Evolutionary conservation across 2,888 invertebrate species (phyloP), one percentile per base, ranked within the genome.

Genomic region (Dromius quadrimaculatus): DNA sequence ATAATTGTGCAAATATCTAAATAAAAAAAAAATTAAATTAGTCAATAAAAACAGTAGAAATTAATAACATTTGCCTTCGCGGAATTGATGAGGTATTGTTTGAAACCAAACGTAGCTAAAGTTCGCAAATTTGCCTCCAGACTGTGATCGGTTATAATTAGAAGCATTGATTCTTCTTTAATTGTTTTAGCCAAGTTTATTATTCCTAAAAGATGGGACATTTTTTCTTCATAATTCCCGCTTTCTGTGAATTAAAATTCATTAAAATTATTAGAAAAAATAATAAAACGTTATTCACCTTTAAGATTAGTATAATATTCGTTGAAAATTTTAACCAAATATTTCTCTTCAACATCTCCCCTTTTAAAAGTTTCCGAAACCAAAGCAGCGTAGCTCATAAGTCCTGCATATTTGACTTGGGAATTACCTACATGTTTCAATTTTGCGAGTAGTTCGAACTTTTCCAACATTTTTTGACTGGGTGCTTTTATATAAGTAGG

Each of bases 311-410:
- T 19, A 36, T 36, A 8, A 19, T 22, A n/a, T 47, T 22, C 23
- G 22, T 22, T 4, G 5, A 47, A n/a, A 11, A 9, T 17, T 15
- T 41, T 38, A 38, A 66, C 4, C 28, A 54, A 54, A 8, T 38
- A 23, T 23, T 54, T 28, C 9, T 50, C 22, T 8, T 38, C 13
- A 4, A 20, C 11, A 23, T 66, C 23, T 9, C 9, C 8, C 36
- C 28, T 19, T 6, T 32, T 6, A 15, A 11, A 4, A 17, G n/a
- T 19, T 22, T n/a, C 50, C 22, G 20, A 22, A 36, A 62, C 38
- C 13, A 62, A 41, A 5, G 47, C 20, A n/a, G 66, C 47, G 41
- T 28, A 66, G 17, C 54, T 54, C 38, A 66, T 57, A 38, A 66
- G 54, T 2, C 22, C 47, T 6, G 54, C 41, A 17, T 54, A 28